phyloP scores from a whole-genome alignment of 2,797 vertebrate species.

The Pseudochromis fuscus region DNA sequence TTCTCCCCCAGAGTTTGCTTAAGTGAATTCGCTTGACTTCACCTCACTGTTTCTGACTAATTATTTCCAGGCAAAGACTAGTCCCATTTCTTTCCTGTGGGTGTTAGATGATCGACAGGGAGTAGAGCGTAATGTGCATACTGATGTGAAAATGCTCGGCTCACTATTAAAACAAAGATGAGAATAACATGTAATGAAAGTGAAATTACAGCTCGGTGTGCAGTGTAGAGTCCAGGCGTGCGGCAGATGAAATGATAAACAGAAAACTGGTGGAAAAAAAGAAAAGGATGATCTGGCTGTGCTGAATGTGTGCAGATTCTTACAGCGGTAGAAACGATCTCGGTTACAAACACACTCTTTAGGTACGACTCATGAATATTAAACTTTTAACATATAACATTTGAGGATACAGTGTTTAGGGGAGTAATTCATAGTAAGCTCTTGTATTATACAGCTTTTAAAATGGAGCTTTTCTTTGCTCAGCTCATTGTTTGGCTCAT shows the following conservation, averaged over 20 bases:
- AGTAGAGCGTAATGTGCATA: constrained; percentile 1
- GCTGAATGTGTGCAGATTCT: no score
- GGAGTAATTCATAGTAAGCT: constrained; percentile 1
- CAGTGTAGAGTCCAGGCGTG: background rate
- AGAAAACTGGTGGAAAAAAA: background rate
- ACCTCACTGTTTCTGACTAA: constrained; percentile 27
- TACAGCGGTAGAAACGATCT: no score
- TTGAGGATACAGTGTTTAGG: background rate
- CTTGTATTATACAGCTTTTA: constrained; percentile 21
- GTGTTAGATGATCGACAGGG: constrained; percentile 31
- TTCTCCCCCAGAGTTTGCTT: constrained; percentile 9
- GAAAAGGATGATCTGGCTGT: background rate
- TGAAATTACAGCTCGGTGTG: constrained; percentile 5
- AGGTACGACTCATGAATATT: background rate
- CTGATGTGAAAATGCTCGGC: constrained; percentile 18
- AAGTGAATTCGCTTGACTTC: constrained; percentile 32
- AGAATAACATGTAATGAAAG: constrained; percentile 6
- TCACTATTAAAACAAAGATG: background rate
- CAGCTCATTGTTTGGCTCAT: constrained; percentile 1
- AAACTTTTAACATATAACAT: constrained; percentile 10
- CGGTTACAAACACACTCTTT: background rate
- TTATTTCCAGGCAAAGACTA: constrained; percentile 40
- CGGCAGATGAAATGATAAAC: constrained; percentile 4
- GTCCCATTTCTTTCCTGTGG: constrained; percentile 24
- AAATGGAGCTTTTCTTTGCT: background rate